Evolutionary conservation across 2,888 invertebrate genomes (phyloP).

Genomic region (Lottia gigantea): DNA sequence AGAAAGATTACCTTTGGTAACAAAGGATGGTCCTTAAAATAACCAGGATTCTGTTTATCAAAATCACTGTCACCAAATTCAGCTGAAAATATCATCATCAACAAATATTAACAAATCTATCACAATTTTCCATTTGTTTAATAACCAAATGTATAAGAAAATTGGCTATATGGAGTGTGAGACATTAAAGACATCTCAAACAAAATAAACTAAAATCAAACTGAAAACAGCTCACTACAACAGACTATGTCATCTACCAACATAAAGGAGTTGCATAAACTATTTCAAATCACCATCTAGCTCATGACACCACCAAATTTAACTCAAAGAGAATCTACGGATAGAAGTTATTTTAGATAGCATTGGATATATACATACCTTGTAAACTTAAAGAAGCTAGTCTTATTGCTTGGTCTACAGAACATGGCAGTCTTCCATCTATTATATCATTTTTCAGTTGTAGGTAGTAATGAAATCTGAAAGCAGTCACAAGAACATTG

Average conservation of each 20-base stretch:
- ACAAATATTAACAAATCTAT: neutral
- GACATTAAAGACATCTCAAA: too few species aligned
- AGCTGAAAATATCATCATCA: constrained; percentile 71
- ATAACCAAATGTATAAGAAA: too few species aligned
- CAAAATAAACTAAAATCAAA: too few species aligned
- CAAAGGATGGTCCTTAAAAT: constrained; percentile 87
- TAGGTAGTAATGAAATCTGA: constrained; percentile 90
- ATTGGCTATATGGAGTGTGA: too few species aligned
- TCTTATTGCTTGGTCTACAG: constrained; percentile 89
- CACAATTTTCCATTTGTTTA: too few species aligned
- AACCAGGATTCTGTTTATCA: constrained; percentile 90
- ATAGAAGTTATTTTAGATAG: neutral
- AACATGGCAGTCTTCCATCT: constrained; percentile 90
- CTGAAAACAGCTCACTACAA: too few species aligned
- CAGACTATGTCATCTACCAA: too few species aligned
- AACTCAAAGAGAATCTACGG: too few species aligned
- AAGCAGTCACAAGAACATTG: constrained; percentile 25
- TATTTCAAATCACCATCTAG: neutral
- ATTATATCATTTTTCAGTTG: constrained; percentile 95
- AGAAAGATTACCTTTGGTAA: constrained; percentile 94
- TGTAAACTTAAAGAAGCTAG: constrained; percentile 94
- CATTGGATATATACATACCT: constrained; percentile 58
- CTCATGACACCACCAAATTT: neutral
- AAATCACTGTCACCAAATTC: constrained; percentile 94
- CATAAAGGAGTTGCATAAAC: too few species aligned